Conservation (phyloP, 2,113 vertebrate species). For the Polyodon spathula region DNA sequence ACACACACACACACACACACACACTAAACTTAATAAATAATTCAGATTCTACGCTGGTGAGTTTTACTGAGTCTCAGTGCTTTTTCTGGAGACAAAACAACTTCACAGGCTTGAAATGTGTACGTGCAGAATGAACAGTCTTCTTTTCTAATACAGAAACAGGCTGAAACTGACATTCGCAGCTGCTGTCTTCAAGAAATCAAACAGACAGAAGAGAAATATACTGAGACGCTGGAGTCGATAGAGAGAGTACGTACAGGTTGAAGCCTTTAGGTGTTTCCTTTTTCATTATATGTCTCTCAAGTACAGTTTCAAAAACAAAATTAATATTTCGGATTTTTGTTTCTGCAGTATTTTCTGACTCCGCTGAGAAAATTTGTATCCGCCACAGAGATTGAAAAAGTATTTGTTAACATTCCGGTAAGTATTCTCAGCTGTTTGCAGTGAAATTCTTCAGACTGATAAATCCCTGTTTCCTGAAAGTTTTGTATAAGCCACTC, state of each 20-base stretch:
- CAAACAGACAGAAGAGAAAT: slow-evolving; percentile 95
- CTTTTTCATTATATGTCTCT: too few species aligned
- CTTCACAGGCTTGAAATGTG: too few species aligned
- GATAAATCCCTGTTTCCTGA: too few species aligned
- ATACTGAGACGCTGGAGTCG: slow-evolving; percentile 89
- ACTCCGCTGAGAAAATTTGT: slow-evolving; percentile 78
- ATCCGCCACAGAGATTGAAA: slow-evolving; percentile 68
- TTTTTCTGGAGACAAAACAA: too few species aligned
- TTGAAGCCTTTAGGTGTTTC: background rate
- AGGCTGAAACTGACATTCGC: slow-evolving; percentile 82
- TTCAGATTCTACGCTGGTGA: too few species aligned
- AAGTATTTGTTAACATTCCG: slow-evolving; percentile 89
- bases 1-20: too few species aligned
- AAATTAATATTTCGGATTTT: slow-evolving; percentile 8
- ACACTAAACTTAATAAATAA: too few species aligned
- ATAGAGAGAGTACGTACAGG: slow-evolving; percentile 76
- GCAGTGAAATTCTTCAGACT: too few species aligned
- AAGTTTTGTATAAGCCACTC: too few species aligned
- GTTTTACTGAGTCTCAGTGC: too few species aligned
- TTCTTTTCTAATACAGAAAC: slow-evolving; percentile 65
- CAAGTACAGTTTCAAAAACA: background rate
- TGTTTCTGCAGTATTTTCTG: slow-evolving; percentile 82
- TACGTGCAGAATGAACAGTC: background rate
- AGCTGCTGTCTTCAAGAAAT: slow-evolving; percentile 89
- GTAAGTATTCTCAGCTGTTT: slow-evolving; percentile 55